phyloP scores from a whole-genome alignment of 2,888 invertebrate species.

The Lasioglossum villosulum region DNA sequence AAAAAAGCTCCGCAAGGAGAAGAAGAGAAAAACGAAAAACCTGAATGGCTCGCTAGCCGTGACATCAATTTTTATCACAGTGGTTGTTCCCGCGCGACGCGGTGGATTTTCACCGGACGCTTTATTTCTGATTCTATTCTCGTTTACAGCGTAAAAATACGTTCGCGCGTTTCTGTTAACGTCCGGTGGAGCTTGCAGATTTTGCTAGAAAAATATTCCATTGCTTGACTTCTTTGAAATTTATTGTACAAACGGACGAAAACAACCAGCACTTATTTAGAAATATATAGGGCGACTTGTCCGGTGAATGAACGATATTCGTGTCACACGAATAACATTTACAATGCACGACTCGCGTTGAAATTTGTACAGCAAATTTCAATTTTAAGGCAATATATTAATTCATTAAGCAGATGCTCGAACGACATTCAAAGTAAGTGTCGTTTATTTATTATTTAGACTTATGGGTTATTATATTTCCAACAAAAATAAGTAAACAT shows the following conservation, averaged over 20 bases:
- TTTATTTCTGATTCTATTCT: not conserved
- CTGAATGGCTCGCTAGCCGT: conserved; percentile 27
- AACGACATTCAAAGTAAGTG: too few species aligned
- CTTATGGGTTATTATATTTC: too few species aligned
- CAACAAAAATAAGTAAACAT: not conserved
- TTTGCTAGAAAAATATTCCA: not conserved
- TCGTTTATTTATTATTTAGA: not conserved
- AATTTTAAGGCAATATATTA: not conserved
- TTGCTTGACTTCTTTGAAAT: not conserved
- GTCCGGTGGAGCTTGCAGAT: not conserved
- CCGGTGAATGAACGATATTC: too few species aligned
- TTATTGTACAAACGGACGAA: not conserved
- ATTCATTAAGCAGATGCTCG: not conserved
- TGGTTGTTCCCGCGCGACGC: not conserved
- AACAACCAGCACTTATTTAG: too few species aligned
- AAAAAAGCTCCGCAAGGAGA: not conserved
- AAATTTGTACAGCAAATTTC: too few species aligned
- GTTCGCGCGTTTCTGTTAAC: not conserved
- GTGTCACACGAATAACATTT: too few species aligned
- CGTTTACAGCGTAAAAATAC: not conserved
- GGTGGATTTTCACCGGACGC: not conserved
- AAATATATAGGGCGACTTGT: too few species aligned
- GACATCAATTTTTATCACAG: conserved; percentile 6
- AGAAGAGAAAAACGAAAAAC: conserved; percentile 43
- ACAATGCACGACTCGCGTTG: too few species aligned